A percentile compares a stretch with the other conserved stretches of the same genome.
phyloP scores from a whole-genome alignment of 1,140 invertebrate genomes.

The Pantala flavescens region DNA sequence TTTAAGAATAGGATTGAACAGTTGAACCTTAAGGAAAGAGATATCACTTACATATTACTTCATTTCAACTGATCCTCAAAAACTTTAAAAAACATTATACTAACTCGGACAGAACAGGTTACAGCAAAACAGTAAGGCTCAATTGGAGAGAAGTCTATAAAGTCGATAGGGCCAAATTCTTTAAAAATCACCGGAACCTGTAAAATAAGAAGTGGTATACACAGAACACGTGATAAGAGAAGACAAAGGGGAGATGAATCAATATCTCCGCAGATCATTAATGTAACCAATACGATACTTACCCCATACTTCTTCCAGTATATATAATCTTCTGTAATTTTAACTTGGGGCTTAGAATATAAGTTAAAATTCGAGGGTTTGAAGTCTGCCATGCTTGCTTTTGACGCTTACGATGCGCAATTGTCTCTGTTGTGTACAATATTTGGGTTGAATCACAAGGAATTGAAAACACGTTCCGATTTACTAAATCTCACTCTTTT shows the following conservation, averaged over 20 bases:
- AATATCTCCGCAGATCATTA: conserved; percentile 2
- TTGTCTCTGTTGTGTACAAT: too few relatives aligned
- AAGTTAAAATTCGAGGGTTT: conserved; percentile 62
- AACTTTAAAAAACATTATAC: conserved; percentile 23
- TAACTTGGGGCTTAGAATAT: conserved; percentile 52
- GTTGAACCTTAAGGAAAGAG: conserved; percentile 46
- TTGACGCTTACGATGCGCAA: too few relatives aligned
- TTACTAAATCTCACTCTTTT: too few relatives aligned
- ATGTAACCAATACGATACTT: conserved; percentile 30
- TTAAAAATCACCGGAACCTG: conserved; percentile 79
- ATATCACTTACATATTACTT: background rate
- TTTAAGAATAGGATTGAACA: conserved; percentile 85
- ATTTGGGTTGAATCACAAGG: too few relatives aligned
- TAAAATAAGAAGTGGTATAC: conserved; percentile 30
- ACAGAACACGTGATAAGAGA: conserved; percentile 15
- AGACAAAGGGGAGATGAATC: background rate
- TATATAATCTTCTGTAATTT: conserved; percentile 58
- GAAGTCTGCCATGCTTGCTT: conserved; percentile 44
- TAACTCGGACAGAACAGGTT: conserved; percentile 76
- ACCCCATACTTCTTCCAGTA: conserved; percentile 81
- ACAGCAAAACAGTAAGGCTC: conserved; percentile 83
- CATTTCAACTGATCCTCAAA: background rate
- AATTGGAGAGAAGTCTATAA: conserved; percentile 77
- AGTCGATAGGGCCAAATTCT: conserved; percentile 84
- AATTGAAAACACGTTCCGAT: too few relatives aligned